These are phyloP conservation scores for Oncorhynchus tshawytscha DNA, from an alignment of 2,113 vertebrate species.

Conservation along the genomic window DNA sequence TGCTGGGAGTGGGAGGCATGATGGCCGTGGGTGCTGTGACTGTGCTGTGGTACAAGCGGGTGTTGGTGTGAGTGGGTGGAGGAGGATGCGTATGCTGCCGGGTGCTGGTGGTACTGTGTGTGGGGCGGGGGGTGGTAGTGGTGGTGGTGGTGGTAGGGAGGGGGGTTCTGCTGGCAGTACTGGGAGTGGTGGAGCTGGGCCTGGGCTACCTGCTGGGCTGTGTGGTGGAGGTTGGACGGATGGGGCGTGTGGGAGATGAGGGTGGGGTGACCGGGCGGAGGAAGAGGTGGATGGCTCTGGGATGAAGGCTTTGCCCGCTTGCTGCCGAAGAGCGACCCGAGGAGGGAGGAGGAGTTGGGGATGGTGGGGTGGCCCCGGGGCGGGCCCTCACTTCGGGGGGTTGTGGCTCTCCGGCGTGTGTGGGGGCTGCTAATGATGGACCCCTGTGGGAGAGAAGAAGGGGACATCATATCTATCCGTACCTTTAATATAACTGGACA, in stretches of 20 bases:
- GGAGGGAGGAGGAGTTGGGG: slow-evolving; percentile 84
- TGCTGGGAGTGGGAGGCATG: slow-evolving; percentile 76
- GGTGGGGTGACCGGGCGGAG: slow-evolving; percentile 69
- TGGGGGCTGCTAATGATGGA: slow-evolving; percentile 99
- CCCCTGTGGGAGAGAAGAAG: slow-evolving; percentile 80
- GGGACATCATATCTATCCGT: slow-evolving; percentile 44
- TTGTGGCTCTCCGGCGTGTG: slow-evolving; percentile 86
- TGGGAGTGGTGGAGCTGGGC: slow-evolving; percentile 76
- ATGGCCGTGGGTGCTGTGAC: slow-evolving; percentile 67
- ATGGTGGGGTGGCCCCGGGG: slow-evolving; percentile 82
- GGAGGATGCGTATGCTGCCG: slow-evolving; percentile 70
- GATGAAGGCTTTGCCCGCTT: slow-evolving; percentile 83
- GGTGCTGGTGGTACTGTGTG: slow-evolving; percentile 79
- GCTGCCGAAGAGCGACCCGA: slow-evolving; percentile 91
- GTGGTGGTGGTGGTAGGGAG: slow-evolving; percentile 91
- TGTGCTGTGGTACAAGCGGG: slow-evolving; percentile 44
- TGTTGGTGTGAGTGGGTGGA: slow-evolving; percentile 67
- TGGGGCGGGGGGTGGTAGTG: slow-evolving; percentile 88
- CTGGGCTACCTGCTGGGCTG: slow-evolving; percentile 71
- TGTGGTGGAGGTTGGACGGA: slow-evolving; percentile 79
- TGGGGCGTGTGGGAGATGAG: slow-evolving; percentile 79
- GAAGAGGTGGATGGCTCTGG: slow-evolving; percentile 75
- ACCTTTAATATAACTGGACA: not conserved
- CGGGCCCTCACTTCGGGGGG: slow-evolving; percentile 84
- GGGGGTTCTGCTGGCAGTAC: slow-evolving; percentile 87